A percentile compares a stretch with the other conserved stretches of the same genome.
Evolutionary conservation across 1,140 invertebrate genomes (phyloP).

Genomic region (Panagrolaimus sp.): DNA sequence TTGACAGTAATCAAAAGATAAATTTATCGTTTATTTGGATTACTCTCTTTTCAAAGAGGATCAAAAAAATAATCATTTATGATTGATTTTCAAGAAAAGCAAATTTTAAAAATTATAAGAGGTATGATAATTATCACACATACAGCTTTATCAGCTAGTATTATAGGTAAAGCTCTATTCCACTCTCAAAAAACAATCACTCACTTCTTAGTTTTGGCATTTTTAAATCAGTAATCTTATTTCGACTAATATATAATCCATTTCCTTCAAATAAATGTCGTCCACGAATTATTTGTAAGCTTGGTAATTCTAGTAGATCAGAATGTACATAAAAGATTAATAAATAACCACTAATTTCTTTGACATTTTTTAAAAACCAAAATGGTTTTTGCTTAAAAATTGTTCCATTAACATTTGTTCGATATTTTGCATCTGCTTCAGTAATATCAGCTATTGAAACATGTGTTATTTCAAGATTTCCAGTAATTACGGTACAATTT

Average conservation of each 20-base stretch:
- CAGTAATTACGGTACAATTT: slow-evolving; percentile 10
- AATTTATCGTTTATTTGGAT: too few species aligned
- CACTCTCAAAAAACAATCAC: background rate
- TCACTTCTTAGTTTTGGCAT: background rate
- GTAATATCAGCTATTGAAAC: background rate
- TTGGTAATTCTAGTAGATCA: background rate
- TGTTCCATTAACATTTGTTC: background rate
- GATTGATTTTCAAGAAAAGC: too few species aligned
- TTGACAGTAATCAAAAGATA: too few species aligned
- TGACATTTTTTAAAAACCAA: background rate
- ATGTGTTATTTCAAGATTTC: background rate
- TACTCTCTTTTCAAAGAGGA: too few species aligned
- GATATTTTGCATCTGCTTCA: background rate
- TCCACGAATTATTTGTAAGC: background rate
- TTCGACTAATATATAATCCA: background rate
- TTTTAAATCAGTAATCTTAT: background rate
- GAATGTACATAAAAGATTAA: background rate
- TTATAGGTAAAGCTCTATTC: too few species aligned
- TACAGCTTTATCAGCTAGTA: too few species aligned
- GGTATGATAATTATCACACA: too few species aligned
- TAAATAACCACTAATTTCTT: slow-evolving; percentile 2
- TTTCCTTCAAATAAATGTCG: slow-evolving; percentile 3
- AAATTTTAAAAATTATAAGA: too few species aligned
- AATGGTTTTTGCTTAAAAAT: background rate
- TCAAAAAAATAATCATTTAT: too few species aligned